Evolutionary conservation across 2,797 vertebrate genomes (phyloP), one percentile per base, ranked within the genome.

Genomic region (Ibycter americanus): DNA sequence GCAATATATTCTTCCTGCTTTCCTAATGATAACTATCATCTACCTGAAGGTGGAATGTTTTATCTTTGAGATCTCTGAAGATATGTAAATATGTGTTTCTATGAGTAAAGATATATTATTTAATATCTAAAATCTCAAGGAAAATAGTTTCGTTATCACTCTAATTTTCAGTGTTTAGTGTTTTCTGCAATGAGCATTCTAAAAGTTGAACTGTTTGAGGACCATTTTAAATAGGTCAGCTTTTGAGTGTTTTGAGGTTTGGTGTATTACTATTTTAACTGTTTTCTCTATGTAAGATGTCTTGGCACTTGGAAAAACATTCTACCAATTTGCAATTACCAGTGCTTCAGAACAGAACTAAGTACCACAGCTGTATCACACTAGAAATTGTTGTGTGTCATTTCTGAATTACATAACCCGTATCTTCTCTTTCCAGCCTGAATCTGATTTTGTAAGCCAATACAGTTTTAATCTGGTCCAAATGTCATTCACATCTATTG

Each of bases 361-460:
- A 83, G 16, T 76, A 32, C 16, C 74, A 79, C 36, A 92, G 38
- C 44, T 79, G 10, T 68, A 84, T 36, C 54, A 34, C 19, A 47
- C 54, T 29, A 82, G 54, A 79, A 83, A 68, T 42, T 87, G 26
- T 58, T 58, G 36, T 59, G 47, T 74, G 47, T 58, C 26, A 34
- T 78, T 93, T 84, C 29, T 87, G 73, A 68, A 83, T 88, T 93
- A 72, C 36, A 54, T 83, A 88, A 82, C 22, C 38, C 72, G 16
- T 51, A 65, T 62, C 62, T 63, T 88, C 76, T 46, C 36, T 89
- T 94, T 81, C n/a, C 52, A 63, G 32, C 51, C 58, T 92, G 77
- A 94, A 82, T 76, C 34, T 58, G 42, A 93, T 90, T 96, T 96
- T 82, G 23, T 31, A 93, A 82, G 8, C 3, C 70, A 96, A 68